Evolutionary conservation across 1,140 invertebrate species (phyloP).

Genomic region (Nasonia giraulti): DNA sequence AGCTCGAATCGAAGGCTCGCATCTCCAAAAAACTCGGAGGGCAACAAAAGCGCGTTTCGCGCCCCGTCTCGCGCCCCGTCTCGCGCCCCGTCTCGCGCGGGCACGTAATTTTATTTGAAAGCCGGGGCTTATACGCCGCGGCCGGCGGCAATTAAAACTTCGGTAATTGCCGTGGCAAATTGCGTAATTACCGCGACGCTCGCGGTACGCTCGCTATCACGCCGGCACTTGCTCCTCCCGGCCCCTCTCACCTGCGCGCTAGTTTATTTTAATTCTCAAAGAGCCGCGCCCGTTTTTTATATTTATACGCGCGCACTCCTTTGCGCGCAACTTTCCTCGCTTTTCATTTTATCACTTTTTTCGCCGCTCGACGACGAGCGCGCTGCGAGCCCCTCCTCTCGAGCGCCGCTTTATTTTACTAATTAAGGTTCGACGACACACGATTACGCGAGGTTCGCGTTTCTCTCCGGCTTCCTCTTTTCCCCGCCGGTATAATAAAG

Average conservation of each 20-base stretch:
- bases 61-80: too few relatives aligned
- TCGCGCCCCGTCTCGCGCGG: background rate
- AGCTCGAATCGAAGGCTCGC: too few relatives aligned
- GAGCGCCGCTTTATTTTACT: conserved; percentile 23
- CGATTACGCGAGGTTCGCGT: background rate
- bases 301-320: background rate
- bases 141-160: conserved; percentile 71
- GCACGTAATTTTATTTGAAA: conserved; percentile 68
- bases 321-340: conserved; percentile 10
- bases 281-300: background rate
- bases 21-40: too few relatives aligned
- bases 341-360: conserved; percentile 50
- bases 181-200: conserved; percentile 66
- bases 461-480: background rate
- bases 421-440: background rate
- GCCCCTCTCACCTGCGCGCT: background rate
- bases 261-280: conserved; percentile 36
- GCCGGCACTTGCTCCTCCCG: background rate
- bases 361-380: background rate
- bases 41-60: too few relatives aligned
- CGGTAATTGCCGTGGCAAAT: conserved; percentile 69
- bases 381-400: background rate
- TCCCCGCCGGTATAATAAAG: conserved; percentile 1
- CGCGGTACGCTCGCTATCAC: background rate
- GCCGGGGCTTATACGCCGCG: conserved; percentile 60